phyloP scores from a whole-genome alignment of 2,113 vertebrate genomes.

The Varanus komodoensis region DNA sequence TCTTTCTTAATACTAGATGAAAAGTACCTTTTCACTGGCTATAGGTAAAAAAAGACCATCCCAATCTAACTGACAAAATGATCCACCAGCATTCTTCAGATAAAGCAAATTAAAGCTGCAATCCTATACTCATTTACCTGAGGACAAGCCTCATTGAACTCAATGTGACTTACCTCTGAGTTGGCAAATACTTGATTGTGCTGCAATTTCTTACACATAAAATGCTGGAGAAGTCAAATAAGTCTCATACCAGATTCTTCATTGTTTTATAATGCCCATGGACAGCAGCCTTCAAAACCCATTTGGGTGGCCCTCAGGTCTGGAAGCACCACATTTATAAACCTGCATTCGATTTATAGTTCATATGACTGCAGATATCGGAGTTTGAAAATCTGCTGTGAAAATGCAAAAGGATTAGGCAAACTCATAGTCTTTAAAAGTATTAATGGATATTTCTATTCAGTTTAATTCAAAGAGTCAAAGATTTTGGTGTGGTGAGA shows the following conservation, averaged over 20 bases:
- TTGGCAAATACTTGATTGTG: not conserved
- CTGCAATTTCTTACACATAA: not conserved
- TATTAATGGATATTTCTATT: too few relatives aligned
- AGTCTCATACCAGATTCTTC: too few relatives aligned
- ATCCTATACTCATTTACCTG: not conserved
- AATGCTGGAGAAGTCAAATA: not conserved
- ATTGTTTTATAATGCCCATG: not conserved
- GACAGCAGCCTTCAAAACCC: not conserved
- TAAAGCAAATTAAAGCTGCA: not conserved
- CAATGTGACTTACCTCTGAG: not conserved
- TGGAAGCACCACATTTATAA: not conserved
- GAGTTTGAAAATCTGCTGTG: not conserved
- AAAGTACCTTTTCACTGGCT: not conserved
- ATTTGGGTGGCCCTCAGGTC: not conserved
- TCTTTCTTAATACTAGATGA: not conserved
- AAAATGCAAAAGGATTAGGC: not conserved
- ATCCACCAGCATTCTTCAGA: not conserved
- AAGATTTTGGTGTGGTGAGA: not conserved
- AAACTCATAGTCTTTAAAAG: not conserved
- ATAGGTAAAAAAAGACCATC: not conserved
- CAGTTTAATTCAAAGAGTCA: too few relatives aligned
- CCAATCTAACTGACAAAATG: not conserved
- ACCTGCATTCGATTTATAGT: not conserved
- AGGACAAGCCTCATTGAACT: not conserved
- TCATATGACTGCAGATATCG: not conserved